These are phyloP conservation scores for Platichthys stellatus DNA, from an alignment of 2,113 vertebrate species.

Conservation along the genomic window DNA sequence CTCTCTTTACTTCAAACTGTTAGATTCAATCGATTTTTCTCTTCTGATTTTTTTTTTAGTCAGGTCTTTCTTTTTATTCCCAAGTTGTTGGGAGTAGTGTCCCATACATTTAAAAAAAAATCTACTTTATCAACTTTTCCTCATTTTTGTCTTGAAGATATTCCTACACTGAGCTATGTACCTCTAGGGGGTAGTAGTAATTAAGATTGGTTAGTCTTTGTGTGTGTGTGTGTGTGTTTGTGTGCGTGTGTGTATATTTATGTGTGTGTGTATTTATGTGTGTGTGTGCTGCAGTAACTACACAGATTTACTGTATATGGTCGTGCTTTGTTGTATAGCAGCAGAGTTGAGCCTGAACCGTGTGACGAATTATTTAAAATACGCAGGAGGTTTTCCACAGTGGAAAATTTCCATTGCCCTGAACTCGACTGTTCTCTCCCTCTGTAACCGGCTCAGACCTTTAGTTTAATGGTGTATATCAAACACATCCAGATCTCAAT, in stretches of 20 bases:
- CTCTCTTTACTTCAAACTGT: too few species aligned
- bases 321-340: background rate
- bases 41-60: too few species aligned
- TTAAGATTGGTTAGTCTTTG: constrained; percentile 47
- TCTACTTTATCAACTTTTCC: background rate
- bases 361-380: constrained; percentile 32
- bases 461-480: constrained; percentile 73
- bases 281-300: background rate
- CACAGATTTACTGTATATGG: background rate
- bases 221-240: constrained; percentile 25
- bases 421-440: constrained; percentile 41
- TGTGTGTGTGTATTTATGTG: constrained; percentile 15
- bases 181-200: constrained; percentile 86
- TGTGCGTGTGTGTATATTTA: constrained; percentile 22
- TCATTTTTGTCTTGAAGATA: background rate
- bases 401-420: constrained; percentile 36
- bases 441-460: constrained; percentile 58
- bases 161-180: background rate
- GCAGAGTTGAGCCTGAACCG: background rate
- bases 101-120: too few species aligned
- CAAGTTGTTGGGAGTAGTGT: too few species aligned
- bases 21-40: too few species aligned
- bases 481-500: constrained; percentile 76
- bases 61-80: background rate
- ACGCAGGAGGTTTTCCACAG: constrained; percentile 42